These are phyloP conservation scores for Notothenia coriiceps DNA, from an alignment of 2,113 vertebrate species.

Conservation along the genomic window DNA sequence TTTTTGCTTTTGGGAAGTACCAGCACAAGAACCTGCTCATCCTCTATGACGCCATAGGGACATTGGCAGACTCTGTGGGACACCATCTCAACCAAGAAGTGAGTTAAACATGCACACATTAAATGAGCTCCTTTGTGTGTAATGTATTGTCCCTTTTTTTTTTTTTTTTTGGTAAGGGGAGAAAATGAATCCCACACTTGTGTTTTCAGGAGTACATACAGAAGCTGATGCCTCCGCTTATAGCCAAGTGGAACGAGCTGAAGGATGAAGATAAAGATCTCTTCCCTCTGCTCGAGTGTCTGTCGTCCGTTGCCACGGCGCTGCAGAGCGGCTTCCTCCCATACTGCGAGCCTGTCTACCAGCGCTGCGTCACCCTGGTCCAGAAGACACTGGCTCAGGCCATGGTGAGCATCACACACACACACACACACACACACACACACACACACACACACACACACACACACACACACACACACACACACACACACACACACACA, in stretches of 20 bases:
- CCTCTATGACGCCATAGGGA: slow-evolving; percentile 96
- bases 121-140: not conserved
- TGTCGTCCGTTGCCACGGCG: slow-evolving; percentile 94
- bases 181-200: not conserved
- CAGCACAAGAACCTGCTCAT: slow-evolving; percentile 98
- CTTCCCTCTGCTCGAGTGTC: slow-evolving; percentile 93
- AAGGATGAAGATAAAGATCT: slow-evolving; percentile 96
- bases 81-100: slow-evolving; percentile 96
- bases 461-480: not conserved
- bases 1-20: slow-evolving; percentile 97
- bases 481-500: too few species aligned
- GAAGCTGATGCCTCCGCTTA: slow-evolving; percentile 94
- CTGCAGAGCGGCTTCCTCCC: slow-evolving; percentile 96
- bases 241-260: slow-evolving; percentile 95
- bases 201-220: slow-evolving; percentile 90
- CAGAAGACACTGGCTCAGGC: slow-evolving; percentile 96
- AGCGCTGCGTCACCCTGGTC: slow-evolving; percentile 95
- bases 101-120: slow-evolving; percentile 45
- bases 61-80: slow-evolving; percentile 94
- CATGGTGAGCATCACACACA: slow-evolving; percentile 86
- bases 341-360: slow-evolving; percentile 95
- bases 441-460: too few species aligned
- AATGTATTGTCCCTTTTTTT: not conserved
- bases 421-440: too few species aligned
- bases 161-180: too few species aligned